phyloP scores from a whole-genome alignment of 2,113 vertebrate species.

The Myiagra hebetior region DNA sequence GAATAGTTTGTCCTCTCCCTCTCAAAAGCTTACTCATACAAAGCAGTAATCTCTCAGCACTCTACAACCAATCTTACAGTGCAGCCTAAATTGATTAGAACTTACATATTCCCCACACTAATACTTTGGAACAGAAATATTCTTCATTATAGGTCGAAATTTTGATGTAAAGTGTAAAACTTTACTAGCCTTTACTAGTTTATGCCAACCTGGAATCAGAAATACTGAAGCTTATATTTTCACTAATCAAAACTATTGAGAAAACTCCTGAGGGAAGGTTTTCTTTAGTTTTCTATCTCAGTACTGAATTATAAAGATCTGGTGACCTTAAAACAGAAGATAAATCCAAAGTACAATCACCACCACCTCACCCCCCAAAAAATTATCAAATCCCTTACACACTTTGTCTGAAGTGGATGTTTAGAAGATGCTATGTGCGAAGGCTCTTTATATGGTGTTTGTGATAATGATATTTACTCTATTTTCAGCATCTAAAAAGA shows the following conservation, averaged over 20 bases:
- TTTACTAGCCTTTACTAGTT: neutral
- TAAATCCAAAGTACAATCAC: neutral
- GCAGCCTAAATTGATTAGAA: neutral
- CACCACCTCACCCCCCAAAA: accelerated
- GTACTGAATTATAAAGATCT: neutral
- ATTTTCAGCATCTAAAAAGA: neutral
- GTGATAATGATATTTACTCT: neutral
- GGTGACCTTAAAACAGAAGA: neutral
- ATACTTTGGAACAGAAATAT: neutral
- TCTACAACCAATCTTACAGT: neutral
- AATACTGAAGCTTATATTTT: neutral
- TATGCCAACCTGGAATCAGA: neutral
- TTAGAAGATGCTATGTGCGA: neutral
- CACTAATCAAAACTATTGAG: neutral
- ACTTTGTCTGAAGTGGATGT: neutral
- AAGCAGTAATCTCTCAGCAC: neutral
- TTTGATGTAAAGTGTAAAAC: neutral
- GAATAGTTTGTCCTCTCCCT: neutral
- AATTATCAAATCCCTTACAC: neutral
- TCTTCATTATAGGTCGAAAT: neutral
- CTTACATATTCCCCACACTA: neutral
- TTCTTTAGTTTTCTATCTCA: neutral
- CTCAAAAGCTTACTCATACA: neutral
- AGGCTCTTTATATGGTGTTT: neutral
- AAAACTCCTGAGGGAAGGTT: neutral